Percentiles rank a stretch among this genome's conserved stretches.
These are phyloP conservation scores for Australoheros scitulus DNA, from an alignment of 2,113 vertebrate genomes.

Conservation along the genomic window DNA sequence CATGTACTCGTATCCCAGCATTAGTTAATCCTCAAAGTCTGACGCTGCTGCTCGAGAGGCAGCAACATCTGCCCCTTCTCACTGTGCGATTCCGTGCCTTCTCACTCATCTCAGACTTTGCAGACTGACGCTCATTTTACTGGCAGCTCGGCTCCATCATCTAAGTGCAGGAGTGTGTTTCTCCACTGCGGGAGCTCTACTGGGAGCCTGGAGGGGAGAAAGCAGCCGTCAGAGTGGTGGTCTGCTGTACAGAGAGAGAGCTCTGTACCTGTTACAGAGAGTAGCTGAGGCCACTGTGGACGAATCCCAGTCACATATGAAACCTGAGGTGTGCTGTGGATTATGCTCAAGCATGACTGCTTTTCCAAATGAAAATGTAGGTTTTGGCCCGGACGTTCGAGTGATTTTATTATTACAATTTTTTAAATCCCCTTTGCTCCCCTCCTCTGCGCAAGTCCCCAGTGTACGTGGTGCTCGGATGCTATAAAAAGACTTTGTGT, in stretches of 20 bases:
- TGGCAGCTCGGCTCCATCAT: slow-evolving; percentile 21
- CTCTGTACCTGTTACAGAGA: slow-evolving; percentile 84
- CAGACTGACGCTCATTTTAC: background rate
- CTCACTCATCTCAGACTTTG: background rate
- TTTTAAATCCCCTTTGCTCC: slow-evolving; percentile 74
- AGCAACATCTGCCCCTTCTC: background rate
- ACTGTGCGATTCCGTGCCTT: background rate
- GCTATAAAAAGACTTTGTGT: slow-evolving; percentile 88
- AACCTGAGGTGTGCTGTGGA: slow-evolving; percentile 86
- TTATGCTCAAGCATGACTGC: slow-evolving; percentile 86
- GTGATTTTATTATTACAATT: slow-evolving; percentile 71
- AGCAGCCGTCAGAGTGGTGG: slow-evolving; percentile 11
- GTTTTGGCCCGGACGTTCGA: slow-evolving; percentile 85
- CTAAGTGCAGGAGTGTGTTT: background rate
- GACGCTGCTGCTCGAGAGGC: background rate
- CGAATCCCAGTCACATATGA: slow-evolving; percentile 79
- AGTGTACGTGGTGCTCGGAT: slow-evolving; percentile 74
- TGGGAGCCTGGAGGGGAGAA: slow-evolving; percentile 12
- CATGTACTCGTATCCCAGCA: background rate
- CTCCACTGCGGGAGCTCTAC: slow-evolving; percentile 12
- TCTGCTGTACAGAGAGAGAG: slow-evolving; percentile 51
- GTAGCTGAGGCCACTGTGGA: slow-evolving; percentile 60
- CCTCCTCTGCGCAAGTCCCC: slow-evolving; percentile 76
- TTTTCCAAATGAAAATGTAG: slow-evolving; percentile 92
- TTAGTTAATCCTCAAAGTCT: background rate